These are phyloP conservation scores for Orientallactaga bullata DNA, from an alignment of 2,113 vertebrate genomes.

Conservation along the genomic window DNA sequence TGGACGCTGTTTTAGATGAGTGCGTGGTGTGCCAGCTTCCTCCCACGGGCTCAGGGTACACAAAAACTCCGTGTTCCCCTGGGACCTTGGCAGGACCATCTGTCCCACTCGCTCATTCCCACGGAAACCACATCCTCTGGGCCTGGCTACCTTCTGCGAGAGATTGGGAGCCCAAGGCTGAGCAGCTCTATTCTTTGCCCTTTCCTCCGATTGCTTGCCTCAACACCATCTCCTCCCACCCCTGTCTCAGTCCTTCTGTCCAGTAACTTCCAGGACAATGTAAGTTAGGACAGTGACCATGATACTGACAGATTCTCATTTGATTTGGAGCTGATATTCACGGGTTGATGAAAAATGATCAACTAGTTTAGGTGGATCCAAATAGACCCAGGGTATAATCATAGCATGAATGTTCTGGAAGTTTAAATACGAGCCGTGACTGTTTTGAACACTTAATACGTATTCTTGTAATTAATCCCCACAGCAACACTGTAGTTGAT, in stretches of 20 bases:
- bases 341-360: not conserved
- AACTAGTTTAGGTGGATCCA: constrained; percentile 15
- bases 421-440: constrained; percentile 38
- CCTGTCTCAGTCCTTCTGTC: not conserved
- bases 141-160: not conserved
- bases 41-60: not conserved
- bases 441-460: not conserved
- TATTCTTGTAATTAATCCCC: constrained; percentile 29
- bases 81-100: not conserved
- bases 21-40: not conserved
- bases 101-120: no score
- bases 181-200: not conserved
- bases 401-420: constrained; percentile 16
- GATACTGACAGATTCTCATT: not conserved
- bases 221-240: not conserved
- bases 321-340: constrained; percentile 8
- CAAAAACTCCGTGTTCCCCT: not conserved
- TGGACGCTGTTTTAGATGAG: not conserved
- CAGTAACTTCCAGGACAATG: not conserved
- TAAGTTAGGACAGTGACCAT: fast-evolving
- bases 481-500: not conserved
- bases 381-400: constrained; percentile 11
- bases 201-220: fast-evolving
- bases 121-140: fast-evolving
- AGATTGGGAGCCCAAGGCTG: not conserved